Base-by-base conservation (phyloP, 2,113 vertebrate species). In the Cyrtonyx montezumae region DNA sequence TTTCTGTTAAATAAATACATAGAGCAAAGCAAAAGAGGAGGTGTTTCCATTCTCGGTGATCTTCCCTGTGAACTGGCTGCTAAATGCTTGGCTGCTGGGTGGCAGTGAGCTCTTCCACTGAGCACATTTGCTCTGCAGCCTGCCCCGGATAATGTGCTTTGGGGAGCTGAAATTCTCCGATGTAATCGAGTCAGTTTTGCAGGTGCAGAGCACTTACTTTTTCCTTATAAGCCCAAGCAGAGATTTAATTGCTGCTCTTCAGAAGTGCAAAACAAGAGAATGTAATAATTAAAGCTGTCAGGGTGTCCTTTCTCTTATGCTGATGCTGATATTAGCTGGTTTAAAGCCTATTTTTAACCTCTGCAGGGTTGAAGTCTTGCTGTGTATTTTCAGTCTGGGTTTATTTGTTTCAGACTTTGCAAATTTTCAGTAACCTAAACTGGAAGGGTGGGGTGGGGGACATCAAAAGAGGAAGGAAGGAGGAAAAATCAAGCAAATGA, bases 221-320 rank as follows among this genome's bases (percentile, higher is more conserved):
- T 89, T 93, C 87, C 92, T 94, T 88, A 46, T 88, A 96, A 96
- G 93, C 91, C 93, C 93, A 96, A 97, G 95, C 67, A 90, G 94
- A 93, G 87, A 93, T 94, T 96, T 98, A 97, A 97, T 97, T 97
- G 96, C 96, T 97, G 90, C 81, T 97, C 90, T 96, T 97, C 90
- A 91, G 79, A 97, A 96, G 87, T 90, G 91, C 93, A 94, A 96
- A 97, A 97, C 94, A 97, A 97, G 95, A 97, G 96, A 97, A 96
- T 95, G 83, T 96, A 98, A 96, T 97, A 97, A 97, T 98, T 98
- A 97, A 95, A 97, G 93, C 82, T 97, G 95, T 97, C 97, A 95
- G 95, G 96, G 92, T 97, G 93, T 97, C 91, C 95, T 97, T 96
- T 97, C 76, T 96, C 86, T 94, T 91, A 90, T 87, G 89, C 93